Percentiles rank a stretch among this genome's conserved stretches.
Conservation (phyloP, 1,140 invertebrate species). For the Vanessa tameamea region DNA sequence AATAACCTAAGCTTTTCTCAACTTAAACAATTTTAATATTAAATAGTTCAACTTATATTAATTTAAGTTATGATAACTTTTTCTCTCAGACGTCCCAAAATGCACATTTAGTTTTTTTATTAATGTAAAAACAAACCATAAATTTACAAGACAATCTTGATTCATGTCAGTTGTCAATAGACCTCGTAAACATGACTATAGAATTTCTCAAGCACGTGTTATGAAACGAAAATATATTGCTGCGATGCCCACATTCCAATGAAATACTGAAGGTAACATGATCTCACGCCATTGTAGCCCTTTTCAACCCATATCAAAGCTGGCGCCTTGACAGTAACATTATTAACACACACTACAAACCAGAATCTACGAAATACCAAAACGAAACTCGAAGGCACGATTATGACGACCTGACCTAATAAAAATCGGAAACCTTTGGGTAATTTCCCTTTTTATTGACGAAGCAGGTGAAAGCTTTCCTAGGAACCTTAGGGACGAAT, state of each 20-base stretch:
- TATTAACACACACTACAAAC: constrained; percentile 37
- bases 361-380: constrained; percentile 19
- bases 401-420: constrained; percentile 28
- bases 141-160: too few relatives aligned
- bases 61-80: too few relatives aligned
- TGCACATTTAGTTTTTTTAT: too few relatives aligned
- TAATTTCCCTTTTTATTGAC: constrained; percentile 26
- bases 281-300: constrained; percentile 38
- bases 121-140: too few relatives aligned
- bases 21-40: too few relatives aligned
- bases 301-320: constrained; percentile 43
- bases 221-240: not conserved
- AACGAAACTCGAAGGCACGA: constrained; percentile 16
- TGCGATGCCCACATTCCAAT: constrained; percentile 17
- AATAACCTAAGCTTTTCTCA: too few relatives aligned
- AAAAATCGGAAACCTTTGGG: constrained; percentile 22
- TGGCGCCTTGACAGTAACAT: constrained; percentile 42
- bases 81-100: too few relatives aligned
- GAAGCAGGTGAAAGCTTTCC: constrained; percentile 11
- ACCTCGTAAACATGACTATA: not conserved
- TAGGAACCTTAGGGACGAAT: constrained; percentile 4
- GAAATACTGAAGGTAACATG: constrained; percentile 41
- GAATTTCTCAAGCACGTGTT: constrained; percentile 6
- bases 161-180: not conserved
- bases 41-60: too few relatives aligned